These are phyloP conservation scores for Torymus tubicola DNA, from an alignment of 2,888 invertebrate genomes.

Conservation along the genomic window DNA sequence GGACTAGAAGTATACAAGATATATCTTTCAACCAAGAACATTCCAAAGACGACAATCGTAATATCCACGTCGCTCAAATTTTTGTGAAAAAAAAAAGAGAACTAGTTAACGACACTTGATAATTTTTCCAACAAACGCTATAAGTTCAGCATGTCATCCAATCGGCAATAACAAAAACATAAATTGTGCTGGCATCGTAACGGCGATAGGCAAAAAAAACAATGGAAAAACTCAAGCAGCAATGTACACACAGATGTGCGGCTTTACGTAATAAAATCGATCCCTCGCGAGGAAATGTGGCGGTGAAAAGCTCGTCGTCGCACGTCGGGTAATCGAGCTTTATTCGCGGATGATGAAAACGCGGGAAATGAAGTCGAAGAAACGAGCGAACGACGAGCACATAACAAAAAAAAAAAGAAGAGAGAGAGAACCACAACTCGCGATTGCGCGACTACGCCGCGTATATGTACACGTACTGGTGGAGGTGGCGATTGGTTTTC, in stretches of 20 bases:
- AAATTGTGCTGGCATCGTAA: constrained; percentile 16
- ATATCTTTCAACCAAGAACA: no score
- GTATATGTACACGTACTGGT: background rate
- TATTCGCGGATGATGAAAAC: constrained; percentile 28
- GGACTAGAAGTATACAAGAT: no score
- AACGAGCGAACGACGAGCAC: constrained; percentile 32
- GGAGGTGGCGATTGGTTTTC: constrained; percentile 67
- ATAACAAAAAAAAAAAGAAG: constrained; percentile 31
- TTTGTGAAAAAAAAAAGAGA: background rate
- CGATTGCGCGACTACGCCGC: background rate
- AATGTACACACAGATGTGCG: background rate
- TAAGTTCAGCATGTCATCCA: background rate
- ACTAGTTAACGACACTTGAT: background rate
- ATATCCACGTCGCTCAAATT: no score
- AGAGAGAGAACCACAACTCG: constrained; percentile 3
- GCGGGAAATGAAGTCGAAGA: constrained; percentile 42
- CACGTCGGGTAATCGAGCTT: constrained; percentile 32
- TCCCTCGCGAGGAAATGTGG: background rate
- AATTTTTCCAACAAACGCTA: background rate
- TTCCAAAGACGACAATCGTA: no score
- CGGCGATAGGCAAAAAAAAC: background rate
- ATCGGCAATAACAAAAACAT: constrained; percentile 35
- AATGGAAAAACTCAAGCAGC: background rate
- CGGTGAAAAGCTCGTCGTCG: background rate
- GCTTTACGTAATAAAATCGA: constrained; percentile 37